These are phyloP conservation scores for Paracentrotus lividus DNA, from an alignment of 53 echinoderm and acorn worm species.

Conservation along the genomic window DNA sequence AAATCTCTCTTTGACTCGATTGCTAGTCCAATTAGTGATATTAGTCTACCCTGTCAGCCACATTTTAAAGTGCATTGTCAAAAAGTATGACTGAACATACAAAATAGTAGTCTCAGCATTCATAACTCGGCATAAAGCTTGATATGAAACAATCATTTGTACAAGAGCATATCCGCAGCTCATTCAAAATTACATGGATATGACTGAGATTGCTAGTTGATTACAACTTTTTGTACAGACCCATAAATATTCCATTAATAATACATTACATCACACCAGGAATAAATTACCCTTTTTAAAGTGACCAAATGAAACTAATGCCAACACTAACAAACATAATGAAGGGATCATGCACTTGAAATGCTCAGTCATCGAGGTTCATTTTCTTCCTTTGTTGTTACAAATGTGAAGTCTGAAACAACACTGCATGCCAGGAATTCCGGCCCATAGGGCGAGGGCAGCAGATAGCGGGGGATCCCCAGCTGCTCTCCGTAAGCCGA, in stretches of 20 bases:
- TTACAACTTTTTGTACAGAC: no score
- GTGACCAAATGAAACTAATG: background rate
- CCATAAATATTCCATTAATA: no score
- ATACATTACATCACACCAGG: background rate
- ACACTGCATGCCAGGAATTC: slow-evolving; percentile 61
- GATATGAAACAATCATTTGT: background rate
- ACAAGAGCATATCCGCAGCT: background rate
- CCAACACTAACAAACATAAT: slow-evolving; percentile 15
- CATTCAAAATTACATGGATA: background rate
- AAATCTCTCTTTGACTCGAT: slow-evolving; percentile 13
- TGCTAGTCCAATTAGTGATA: background rate
- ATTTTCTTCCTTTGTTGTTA: slow-evolving; percentile 4
- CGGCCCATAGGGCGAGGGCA: slow-evolving; percentile 47
- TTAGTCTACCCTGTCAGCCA: slow-evolving; percentile 21
- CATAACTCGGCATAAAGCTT: background rate
- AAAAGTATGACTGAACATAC: background rate
- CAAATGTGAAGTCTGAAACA: slow-evolving; percentile 47
- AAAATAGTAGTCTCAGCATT: no score
- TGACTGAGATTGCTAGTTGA: background rate
- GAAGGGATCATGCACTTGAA: background rate
- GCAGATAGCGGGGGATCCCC: slow-evolving; percentile 55
- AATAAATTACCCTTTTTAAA: background rate
- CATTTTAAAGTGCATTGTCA: background rate
- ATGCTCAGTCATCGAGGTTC: slow-evolving; percentile 2
- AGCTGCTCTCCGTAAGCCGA: slow-evolving; percentile 18